These are phyloP conservation scores for Ernsta delagoae DNA, from an alignment of 2,888 invertebrate species.

Conservation along the genomic window DNA sequence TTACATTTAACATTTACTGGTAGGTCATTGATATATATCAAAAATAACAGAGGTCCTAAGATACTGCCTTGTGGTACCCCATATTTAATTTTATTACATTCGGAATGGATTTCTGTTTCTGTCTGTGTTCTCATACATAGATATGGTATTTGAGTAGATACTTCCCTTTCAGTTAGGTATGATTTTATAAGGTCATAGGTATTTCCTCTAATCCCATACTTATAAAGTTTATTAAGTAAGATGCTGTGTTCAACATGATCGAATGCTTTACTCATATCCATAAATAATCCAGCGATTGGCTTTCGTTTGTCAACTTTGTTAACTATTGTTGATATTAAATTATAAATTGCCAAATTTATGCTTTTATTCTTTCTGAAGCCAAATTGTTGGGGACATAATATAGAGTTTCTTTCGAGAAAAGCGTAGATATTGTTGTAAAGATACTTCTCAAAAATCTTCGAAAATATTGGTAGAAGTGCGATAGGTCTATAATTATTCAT, in stretches of 20 bases:
- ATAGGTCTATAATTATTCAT: conserved; percentile 13
- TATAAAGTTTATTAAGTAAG: background rate
- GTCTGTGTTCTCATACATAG: background rate
- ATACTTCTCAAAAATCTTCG: conserved; percentile 10
- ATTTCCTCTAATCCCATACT: background rate
- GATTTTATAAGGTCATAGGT: conserved; percentile 6
- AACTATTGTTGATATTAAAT: background rate
- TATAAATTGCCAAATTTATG: conserved; percentile 11
- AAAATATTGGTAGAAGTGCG: background rate
- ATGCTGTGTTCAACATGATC: conserved; percentile 5
- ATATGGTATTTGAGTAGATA: conserved; percentile 2
- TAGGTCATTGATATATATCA: conserved; percentile 9
- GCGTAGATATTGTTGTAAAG: background rate
- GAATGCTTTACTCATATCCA: conserved; percentile 14
- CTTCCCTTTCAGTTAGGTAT: conserved; percentile 7
- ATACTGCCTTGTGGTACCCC: conserved; percentile 15
- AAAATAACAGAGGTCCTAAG: conserved; percentile 10
- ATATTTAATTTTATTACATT: background rate
- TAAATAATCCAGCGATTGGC: conserved; percentile 1
- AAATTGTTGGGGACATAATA: conserved; percentile 1
- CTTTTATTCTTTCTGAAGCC: conserved; percentile 18
- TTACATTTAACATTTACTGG: conserved; percentile 1
- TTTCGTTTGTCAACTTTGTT: background rate
- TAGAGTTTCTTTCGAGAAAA: background rate
- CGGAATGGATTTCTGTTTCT: background rate